These are phyloP conservation scores for Orthonyx spaldingii DNA, from an alignment of 2,113 vertebrate genomes.

Conservation along the genomic window DNA sequence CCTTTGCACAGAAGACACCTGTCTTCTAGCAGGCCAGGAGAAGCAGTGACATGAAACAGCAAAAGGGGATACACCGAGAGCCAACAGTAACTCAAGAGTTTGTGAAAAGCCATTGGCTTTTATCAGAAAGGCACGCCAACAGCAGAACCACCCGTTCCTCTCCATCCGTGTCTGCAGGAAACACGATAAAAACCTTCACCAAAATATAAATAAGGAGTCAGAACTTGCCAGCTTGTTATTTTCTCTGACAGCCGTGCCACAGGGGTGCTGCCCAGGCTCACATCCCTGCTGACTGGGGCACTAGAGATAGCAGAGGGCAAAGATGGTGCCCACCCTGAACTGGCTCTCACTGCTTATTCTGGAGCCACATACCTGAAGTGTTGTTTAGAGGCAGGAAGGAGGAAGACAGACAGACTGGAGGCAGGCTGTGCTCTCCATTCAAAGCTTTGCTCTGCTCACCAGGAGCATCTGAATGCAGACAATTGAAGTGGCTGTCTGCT, in stretches of 20 bases:
- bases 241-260: background rate
- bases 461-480: background rate
- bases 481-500: background rate
- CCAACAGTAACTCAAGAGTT: background rate
- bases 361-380: background rate
- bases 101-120: background rate
- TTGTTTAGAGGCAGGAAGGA: background rate
- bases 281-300: background rate
- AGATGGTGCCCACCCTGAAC: background rate
- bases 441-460: background rate
- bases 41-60: background rate
- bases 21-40: background rate
- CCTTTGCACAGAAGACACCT: background rate
- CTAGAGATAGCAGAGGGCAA: background rate
- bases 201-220: constrained; percentile 16
- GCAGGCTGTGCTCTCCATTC: background rate
- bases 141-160: constrained; percentile 37
- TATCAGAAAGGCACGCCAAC: background rate
- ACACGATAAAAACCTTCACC: constrained; percentile 26
- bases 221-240: background rate
- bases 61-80: background rate
- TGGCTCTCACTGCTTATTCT: background rate
- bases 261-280: background rate
- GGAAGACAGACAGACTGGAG: background rate
- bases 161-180: background rate